Evolutionary conservation across 2,888 invertebrate species (phyloP).

Genomic region (Pheosia tremula): DNA sequence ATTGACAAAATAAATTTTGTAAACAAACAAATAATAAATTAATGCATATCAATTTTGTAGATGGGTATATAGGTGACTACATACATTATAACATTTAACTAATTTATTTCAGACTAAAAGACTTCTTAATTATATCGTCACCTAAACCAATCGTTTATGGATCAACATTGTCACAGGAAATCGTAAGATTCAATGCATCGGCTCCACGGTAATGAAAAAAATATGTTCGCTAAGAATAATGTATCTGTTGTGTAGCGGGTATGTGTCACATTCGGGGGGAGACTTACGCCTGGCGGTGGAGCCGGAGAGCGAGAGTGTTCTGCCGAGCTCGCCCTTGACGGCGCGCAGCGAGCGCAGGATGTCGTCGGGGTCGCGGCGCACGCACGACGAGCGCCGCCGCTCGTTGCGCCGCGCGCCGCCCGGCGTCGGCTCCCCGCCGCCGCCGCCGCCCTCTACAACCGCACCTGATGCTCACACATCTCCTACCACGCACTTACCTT

Average conservation of each 20-base stretch:
- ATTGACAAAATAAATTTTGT: constrained; percentile 33
- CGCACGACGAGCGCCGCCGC: constrained; percentile 92
- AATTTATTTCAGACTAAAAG: neutral
- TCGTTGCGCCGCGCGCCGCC: constrained; percentile 77
- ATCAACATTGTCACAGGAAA: neutral
- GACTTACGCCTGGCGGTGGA: constrained; percentile 90
- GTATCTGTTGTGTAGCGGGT: constrained; percentile 11
- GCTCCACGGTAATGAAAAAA: neutral
- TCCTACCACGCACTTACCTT: constrained; percentile 28
- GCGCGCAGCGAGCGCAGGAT: constrained; percentile 92
- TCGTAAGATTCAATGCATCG: neutral
- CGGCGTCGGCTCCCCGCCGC: constrained; percentile 43
- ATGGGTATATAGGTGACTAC: neutral
- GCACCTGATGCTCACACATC: constrained; percentile 35
- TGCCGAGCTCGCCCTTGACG: constrained; percentile 92
- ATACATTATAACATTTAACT: neutral
- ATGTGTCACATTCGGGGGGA: constrained; percentile 10
- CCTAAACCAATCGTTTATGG: neutral
- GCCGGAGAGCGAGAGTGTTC: constrained; percentile 92
- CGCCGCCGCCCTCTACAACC: constrained; percentile 42
- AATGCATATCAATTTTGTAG: constrained; percentile 18
- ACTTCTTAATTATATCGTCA: neutral
- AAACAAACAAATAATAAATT: constrained; percentile 32
- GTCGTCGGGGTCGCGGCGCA: constrained; percentile 93
- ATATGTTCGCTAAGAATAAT: constrained; percentile 4